Conservation (phyloP, 2,797 vertebrate genomes). For the Neostethus bicornis region DNA sequence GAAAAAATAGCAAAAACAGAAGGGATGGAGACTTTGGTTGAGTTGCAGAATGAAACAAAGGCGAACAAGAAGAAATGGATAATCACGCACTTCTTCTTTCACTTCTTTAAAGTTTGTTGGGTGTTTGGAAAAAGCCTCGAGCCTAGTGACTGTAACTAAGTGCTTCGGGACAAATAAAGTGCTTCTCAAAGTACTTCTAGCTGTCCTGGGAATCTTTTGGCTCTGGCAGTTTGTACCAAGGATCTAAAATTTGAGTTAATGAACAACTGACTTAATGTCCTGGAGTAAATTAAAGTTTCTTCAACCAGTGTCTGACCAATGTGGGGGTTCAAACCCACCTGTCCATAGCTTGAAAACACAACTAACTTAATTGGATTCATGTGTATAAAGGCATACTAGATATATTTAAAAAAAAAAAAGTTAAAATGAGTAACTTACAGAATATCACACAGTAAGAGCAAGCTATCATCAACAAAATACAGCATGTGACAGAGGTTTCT, state of each 20-base stretch:
- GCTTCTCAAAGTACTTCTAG: slow-evolving; percentile 31
- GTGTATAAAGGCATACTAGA: neutral
- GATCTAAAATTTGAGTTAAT: slow-evolving; percentile 49
- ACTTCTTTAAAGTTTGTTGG: slow-evolving; percentile 55
- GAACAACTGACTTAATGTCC: slow-evolving; percentile 46
- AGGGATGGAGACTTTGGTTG: slow-evolving; percentile 31
- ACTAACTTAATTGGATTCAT: slow-evolving; percentile 18
- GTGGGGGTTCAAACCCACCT: slow-evolving; percentile 15
- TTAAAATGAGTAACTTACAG: no score
- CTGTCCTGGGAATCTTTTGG: slow-evolving; percentile 24
- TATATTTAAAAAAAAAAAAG: no score
- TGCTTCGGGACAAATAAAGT: slow-evolving; percentile 48
- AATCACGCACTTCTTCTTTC: slow-evolving; percentile 64
- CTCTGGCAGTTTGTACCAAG: neutral
- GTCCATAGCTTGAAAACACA: slow-evolving; percentile 19
- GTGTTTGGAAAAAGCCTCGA: slow-evolving; percentile 51
- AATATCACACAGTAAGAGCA: no score
- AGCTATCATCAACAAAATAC: no score
- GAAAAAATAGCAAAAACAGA: slow-evolving; percentile 11
- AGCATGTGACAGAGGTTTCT: neutral
- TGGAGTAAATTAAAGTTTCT: slow-evolving; percentile 48
- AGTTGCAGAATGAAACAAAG: slow-evolving; percentile 40
- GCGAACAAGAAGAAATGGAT: slow-evolving; percentile 39
- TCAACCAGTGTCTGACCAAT: slow-evolving; percentile 24
- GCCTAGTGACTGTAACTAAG: slow-evolving; percentile 57